Conservation (phyloP, 2,888 invertebrate species). For the Agrochola macilenta region DNA sequence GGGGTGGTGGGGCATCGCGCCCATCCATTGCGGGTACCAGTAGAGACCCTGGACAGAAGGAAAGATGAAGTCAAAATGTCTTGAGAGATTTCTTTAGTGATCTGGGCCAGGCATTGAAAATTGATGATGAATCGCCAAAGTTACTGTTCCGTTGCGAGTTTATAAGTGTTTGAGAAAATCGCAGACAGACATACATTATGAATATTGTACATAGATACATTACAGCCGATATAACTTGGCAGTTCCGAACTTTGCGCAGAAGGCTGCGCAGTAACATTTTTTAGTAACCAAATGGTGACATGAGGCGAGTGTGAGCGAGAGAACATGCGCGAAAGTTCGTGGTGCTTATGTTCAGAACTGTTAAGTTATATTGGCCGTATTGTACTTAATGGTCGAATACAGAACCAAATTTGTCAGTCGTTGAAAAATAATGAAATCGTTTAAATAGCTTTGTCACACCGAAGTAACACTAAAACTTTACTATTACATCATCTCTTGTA, state of each 20-base stretch:
- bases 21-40: constrained; percentile 90
- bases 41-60: constrained; percentile 80
- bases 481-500: no score
- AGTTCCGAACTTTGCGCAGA: no score
- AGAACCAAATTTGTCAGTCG: not conserved
- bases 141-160: not conserved
- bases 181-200: no score
- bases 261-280: no score
- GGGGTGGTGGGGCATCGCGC: constrained; percentile 82
- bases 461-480: not conserved
- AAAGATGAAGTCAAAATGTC: not conserved
- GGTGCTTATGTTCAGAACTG: no score
- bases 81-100: not conserved
- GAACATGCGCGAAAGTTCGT: no score
- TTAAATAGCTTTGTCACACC: not conserved
- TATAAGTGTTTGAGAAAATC: not conserved
- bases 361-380: no score
- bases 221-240: no score
- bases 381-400: not conserved
- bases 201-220: not conserved
- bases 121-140: not conserved
- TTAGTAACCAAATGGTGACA: no score
- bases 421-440: not conserved
- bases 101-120: not conserved
- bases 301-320: no score